Conservation (phyloP, 2,113 vertebrate species). For the Apodemus speciosus region DNA sequence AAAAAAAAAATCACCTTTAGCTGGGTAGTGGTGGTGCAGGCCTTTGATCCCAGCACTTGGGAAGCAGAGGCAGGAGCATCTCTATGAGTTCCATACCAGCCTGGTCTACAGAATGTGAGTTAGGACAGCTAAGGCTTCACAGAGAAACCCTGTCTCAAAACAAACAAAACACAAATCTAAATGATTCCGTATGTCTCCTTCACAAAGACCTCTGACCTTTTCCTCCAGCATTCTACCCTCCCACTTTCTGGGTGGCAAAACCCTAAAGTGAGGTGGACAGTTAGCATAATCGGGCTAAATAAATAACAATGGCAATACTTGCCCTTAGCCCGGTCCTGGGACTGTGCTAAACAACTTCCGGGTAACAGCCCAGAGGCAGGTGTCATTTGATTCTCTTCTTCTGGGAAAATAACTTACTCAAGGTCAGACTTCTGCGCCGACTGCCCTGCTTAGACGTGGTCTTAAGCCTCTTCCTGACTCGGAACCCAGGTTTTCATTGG, state of each 20-base stretch:
- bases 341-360: not conserved
- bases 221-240: not conserved
- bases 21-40: not conserved
- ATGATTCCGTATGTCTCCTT: not conserved
- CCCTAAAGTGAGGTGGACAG: not conserved
- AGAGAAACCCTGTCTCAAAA: not conserved
- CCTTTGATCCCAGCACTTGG: not conserved
- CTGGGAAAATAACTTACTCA: not conserved
- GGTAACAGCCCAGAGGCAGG: not conserved
- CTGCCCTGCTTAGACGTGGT: accelerated
- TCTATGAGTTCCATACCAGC: not conserved
- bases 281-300: not conserved
- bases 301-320: not conserved
- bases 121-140: not conserved
- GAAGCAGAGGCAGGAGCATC: not conserved
- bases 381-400: not conserved
- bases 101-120: not conserved
- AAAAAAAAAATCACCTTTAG: not conserved
- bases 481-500: not conserved
- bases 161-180: not conserved
- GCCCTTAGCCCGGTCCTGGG: not conserved
- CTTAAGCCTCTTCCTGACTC: not conserved
- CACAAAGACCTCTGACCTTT: not conserved
- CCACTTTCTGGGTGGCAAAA: not conserved
- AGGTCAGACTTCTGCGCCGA: not conserved